Evolutionary conservation across 2,113 vertebrate genomes (phyloP), one percentile per base, ranked within the genome.

Genomic region (Leptobrachium leishanense): DNA sequence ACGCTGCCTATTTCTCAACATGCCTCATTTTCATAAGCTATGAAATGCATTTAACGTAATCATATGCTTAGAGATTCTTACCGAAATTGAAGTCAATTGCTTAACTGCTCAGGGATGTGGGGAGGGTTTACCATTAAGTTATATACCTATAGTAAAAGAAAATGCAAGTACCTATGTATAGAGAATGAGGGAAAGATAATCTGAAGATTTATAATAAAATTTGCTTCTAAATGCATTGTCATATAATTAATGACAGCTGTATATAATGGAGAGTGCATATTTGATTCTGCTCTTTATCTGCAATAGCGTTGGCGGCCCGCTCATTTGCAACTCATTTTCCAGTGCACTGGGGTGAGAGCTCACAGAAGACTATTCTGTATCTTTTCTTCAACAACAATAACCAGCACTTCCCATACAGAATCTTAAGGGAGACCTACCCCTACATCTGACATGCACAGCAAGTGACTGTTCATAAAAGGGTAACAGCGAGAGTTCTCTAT

Each of bases 321-420:
- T 80, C 70, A 80, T 80, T 80, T 80, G 71, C 77, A 74, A 74
- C 63, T 55, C 63, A 68, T 80, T 80, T 80, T 74, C 72, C 31
- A 43, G 77, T 39, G 20, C 46, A 55, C 70, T 65, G 69, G 77
- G 70, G 69, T 79, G 46, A 67, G 70, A 66, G 62, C 77, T 79
- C 63, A 43, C 64, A 64, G 71, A 80, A 68, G 77, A 73, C 70
- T 65, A 80, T 72, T 80, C 46, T 54, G 11, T 68, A 1, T 82
- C 84, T 83, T 3, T 82, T 84, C 86, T 72, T 64, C 83, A 59
- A 7, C 72, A 67, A 84, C 83, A 50, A 86, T 84, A 79, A 72
- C 11, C 70, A 55, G 77, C 77, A 79, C 77, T 80, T 85, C 81
- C 43, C 2, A 54, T 71, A 44, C 82, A 41, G 86, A 81, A 43